phyloP scores from a whole-genome alignment of 2,888 invertebrate species.

The Thymelicus lineola region DNA sequence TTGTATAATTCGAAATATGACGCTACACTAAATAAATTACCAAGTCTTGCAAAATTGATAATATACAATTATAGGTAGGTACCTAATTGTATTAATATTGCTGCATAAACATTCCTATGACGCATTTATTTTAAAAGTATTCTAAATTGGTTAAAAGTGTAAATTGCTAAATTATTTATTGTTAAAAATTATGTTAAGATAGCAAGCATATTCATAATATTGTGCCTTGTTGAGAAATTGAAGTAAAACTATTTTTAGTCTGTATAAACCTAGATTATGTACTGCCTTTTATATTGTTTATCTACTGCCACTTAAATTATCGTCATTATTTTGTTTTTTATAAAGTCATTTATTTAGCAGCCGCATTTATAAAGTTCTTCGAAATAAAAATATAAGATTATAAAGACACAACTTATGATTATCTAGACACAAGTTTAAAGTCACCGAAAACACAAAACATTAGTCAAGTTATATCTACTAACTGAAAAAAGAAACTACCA shows the following conservation, averaged over 20 bases:
- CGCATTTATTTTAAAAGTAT: slow-evolving; percentile 16
- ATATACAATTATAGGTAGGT: too few relatives aligned
- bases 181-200: neutral
- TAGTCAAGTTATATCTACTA: too few relatives aligned
- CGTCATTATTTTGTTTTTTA: neutral
- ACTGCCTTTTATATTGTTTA: neutral
- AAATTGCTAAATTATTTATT: slow-evolving; percentile 29
- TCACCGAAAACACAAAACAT: too few relatives aligned
- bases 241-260: neutral
- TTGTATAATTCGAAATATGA: too few relatives aligned
- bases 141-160: slow-evolving; percentile 14
- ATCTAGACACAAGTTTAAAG: too few relatives aligned
- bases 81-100: slow-evolving; percentile 2
- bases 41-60: too few relatives aligned
- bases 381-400: too few relatives aligned
- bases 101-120: slow-evolving; percentile 22
- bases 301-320: neutral
- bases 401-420: too few relatives aligned
- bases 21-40: too few relatives aligned
- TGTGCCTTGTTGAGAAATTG: neutral
- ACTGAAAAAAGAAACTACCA: too few relatives aligned
- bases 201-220: neutral
- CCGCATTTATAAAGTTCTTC: too few relatives aligned
- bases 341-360: neutral
- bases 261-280: slow-evolving; percentile 2